A percentile compares a stretch with the other conserved stretches of the same genome.
Evolutionary conservation across 2,797 vertebrate genomes (phyloP).

Genomic region (Caiman crocodilus): DNA sequence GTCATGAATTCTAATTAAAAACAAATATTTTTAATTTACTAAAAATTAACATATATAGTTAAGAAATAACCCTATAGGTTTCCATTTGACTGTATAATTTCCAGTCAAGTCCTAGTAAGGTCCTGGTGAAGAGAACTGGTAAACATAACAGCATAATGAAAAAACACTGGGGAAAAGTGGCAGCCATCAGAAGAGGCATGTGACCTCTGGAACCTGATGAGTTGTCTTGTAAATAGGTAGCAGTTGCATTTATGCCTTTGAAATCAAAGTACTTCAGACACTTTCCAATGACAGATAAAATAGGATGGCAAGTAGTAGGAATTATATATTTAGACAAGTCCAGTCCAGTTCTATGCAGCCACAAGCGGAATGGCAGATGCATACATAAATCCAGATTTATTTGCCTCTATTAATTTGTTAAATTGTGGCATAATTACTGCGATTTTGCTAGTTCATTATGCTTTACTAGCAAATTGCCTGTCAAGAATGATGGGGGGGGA

Average conservation of each 20-base stretch:
- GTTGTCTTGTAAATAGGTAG: background rate
- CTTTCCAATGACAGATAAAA: background rate
- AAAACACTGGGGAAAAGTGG: background rate
- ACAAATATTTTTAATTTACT: background rate
- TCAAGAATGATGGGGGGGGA: too few species aligned
- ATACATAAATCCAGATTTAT: background rate
- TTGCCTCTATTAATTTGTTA: background rate
- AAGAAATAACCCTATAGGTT: background rate
- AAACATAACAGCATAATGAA: background rate
- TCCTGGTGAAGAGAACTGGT: background rate
- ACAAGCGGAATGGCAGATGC: background rate
- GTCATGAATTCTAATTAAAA: background rate
- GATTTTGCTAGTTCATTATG: background rate
- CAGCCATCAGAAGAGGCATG: background rate
- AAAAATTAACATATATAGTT: too few species aligned
- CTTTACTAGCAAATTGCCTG: background rate
- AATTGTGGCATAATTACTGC: background rate
- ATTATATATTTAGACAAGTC: too few species aligned
- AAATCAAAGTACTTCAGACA: background rate
- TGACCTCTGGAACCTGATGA: background rate
- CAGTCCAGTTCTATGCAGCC: background rate
- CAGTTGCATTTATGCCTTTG: background rate
- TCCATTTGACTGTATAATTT: background rate
- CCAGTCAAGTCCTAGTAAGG: background rate
- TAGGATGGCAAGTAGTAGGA: background rate